Conservation (phyloP, 2,797 vertebrate genomes). For the Mycteria americana region DNA sequence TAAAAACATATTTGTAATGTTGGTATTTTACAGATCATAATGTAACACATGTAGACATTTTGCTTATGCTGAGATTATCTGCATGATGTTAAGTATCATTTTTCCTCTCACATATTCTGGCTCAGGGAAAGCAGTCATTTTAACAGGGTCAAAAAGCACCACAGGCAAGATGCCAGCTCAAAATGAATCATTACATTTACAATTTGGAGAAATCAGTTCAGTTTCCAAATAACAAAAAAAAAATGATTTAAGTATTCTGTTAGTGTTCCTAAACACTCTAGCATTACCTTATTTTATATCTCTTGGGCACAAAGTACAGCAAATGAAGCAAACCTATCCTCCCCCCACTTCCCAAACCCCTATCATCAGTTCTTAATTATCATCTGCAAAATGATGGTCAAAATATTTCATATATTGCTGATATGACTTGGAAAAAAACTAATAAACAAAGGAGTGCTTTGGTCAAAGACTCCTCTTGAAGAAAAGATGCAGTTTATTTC, state of each 20-base stretch:
- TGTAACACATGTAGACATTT: not conserved
- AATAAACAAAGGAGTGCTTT: constrained; percentile 26
- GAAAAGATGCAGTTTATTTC: constrained; percentile 42
- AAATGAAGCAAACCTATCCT: not conserved
- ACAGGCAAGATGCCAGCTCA: not conserved
- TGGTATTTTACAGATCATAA: not conserved
- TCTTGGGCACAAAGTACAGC: not conserved
- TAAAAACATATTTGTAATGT: not conserved
- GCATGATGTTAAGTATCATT: not conserved
- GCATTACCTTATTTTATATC: not conserved
- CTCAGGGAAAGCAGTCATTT: constrained; percentile 35
- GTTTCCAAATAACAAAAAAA: not conserved
- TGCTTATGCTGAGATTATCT: not conserved
- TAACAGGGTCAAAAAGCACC: not conserved
- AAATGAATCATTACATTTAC: not conserved
- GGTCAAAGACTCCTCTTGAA: constrained; percentile 53
- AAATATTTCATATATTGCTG: constrained; percentile 8
- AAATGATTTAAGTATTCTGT: not conserved
- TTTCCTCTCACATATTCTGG: constrained; percentile 34
- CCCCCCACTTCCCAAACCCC: not conserved
- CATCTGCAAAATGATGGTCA: not conserved
- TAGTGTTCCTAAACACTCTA: not conserved
- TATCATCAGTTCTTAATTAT: not conserved
- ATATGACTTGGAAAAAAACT: not conserved
- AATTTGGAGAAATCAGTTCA: not conserved